Conservation (phyloP, 1,140 invertebrate species). For the Euura lappo region DNA sequence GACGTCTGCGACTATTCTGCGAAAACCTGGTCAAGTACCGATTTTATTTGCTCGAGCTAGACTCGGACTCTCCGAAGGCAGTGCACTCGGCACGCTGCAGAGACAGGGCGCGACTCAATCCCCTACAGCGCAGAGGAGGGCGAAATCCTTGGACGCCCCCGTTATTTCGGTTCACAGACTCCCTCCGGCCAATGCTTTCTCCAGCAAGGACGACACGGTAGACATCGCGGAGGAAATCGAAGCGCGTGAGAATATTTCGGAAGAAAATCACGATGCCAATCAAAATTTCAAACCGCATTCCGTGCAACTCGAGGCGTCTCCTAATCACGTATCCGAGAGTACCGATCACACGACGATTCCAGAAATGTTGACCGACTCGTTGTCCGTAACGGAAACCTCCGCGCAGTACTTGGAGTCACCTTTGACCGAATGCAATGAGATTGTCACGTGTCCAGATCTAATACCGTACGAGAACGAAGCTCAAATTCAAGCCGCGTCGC, state of each 20-base stretch:
- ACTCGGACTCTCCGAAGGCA: constrained; percentile 81
- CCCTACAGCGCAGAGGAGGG: constrained; percentile 73
- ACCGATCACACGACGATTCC: constrained; percentile 50
- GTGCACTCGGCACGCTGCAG: constrained; percentile 73
- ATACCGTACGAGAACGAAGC: constrained; percentile 49
- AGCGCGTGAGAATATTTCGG: constrained; percentile 60
- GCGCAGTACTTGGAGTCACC: constrained; percentile 55
- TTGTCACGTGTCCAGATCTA: constrained; percentile 43
- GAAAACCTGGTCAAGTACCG: constrained; percentile 74
- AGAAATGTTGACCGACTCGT: constrained; percentile 51
- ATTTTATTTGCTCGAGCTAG: constrained; percentile 78
- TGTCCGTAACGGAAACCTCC: constrained; percentile 55
- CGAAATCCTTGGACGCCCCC: constrained; percentile 82
- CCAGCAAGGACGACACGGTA: constrained; percentile 86
- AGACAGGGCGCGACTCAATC: constrained; percentile 76
- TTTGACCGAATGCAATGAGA: constrained; percentile 53
- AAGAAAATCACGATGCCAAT: constrained; percentile 39
- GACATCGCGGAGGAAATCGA: constrained; percentile 71
- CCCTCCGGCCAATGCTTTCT: constrained; percentile 84
- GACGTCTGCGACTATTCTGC: constrained; percentile 66
- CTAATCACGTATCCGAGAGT: constrained; percentile 51
- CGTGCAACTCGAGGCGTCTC: constrained; percentile 37
- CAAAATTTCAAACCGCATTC: constrained; percentile 28
- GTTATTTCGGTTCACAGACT: constrained; percentile 79
- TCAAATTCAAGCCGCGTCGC: constrained; percentile 18